phyloP scores from a whole-genome alignment of 2,888 invertebrate genomes.

The Drosophila recens region DNA sequence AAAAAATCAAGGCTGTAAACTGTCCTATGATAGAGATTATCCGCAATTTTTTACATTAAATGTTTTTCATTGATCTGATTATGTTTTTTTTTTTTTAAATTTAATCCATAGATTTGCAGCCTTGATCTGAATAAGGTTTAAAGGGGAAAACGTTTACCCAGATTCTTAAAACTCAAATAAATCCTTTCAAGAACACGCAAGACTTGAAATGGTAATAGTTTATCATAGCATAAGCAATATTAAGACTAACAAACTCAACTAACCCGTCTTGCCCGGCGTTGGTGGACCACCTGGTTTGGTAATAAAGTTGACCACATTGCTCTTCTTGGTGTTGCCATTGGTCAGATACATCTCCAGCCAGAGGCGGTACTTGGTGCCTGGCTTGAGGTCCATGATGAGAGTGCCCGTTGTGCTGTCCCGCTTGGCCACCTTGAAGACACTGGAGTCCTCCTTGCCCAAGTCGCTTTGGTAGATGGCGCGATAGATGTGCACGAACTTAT shows the following conservation, averaged over 20 bases:
- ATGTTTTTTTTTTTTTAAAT: no score
- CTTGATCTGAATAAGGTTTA: background rate
- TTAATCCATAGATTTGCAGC: background rate
- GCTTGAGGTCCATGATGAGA: conserved; percentile 89
- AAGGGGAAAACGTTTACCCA: conserved; percentile 67
- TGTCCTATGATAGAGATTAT: no score
- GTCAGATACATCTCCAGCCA: conserved; percentile 96
- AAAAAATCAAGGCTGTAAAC: no score
- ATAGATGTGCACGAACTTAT: conserved; percentile 95
- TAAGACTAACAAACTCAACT: conserved; percentile 28
- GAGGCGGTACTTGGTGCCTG: conserved; percentile 92
- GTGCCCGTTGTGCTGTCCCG: conserved; percentile 89
- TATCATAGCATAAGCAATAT: background rate
- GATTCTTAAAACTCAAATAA: conserved; percentile 68
- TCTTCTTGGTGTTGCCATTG: conserved; percentile 95
- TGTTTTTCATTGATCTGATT: no score
- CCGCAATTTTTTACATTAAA: no score
- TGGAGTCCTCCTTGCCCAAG: conserved; percentile 90
- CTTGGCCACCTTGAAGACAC: conserved; percentile 91
- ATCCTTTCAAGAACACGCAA: conserved; percentile 75
- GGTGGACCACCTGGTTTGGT: conserved; percentile 90
- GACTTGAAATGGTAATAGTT: conserved; percentile 65
- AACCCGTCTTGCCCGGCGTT: conserved; percentile 85
- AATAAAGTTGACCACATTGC: conserved; percentile 94
- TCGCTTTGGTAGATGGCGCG: conserved; percentile 93